Base-by-base conservation (phyloP, 2,797 vertebrate genomes). In the Petrocephalus schoutedeni region DNA sequence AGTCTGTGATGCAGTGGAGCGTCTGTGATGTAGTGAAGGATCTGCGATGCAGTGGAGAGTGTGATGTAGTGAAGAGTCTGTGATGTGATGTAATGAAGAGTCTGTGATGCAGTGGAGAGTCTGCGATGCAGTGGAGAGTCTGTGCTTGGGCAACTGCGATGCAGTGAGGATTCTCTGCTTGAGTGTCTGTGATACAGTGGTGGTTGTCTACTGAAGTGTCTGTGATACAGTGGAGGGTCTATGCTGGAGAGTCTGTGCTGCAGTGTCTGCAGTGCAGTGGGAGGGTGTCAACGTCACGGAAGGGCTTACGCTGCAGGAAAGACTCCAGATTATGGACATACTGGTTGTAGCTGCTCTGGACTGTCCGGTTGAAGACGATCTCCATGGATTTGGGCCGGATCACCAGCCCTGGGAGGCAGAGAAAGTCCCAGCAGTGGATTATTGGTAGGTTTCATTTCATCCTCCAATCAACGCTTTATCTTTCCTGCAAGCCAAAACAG, bases 321-420 rank as follows among this genome's bases (percentile, higher is more conserved):
- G 71, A 88, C 67, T 95, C 93, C 94, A 99, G 95, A 8, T 96
- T 94, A 19, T 91, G 51, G 57, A 96, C 90, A 41, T 97, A 97
- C 0, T 80, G 87, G 32, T 85, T 53, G 88, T 97, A 98, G 8
- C 95, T 92, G 0, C 82, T 14, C 12, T 92, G 89, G 0, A 96
- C 91, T 54, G 95, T 95, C 87, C 89, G 91, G 90, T 94, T 97
- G 82, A 96, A 96, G 74, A 87, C 90, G 90, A 98, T 97, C 41
- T 98, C 97, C 92, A 97, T 0, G 89, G 94, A 94, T 87, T 94
- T 97, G 87, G 98, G 98, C 90, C 96, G 96, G 94, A 98, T 96
- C 94, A 96, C 97, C 93, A 98, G 93, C 92, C 98, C 98, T 99
- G 92, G 4, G 58, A 88, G 84, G 36, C 85, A 80, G 87, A 88